These are phyloP conservation scores for Creontiades dilutus DNA, from an alignment of 2,888 invertebrate species.

Conservation along the genomic window DNA sequence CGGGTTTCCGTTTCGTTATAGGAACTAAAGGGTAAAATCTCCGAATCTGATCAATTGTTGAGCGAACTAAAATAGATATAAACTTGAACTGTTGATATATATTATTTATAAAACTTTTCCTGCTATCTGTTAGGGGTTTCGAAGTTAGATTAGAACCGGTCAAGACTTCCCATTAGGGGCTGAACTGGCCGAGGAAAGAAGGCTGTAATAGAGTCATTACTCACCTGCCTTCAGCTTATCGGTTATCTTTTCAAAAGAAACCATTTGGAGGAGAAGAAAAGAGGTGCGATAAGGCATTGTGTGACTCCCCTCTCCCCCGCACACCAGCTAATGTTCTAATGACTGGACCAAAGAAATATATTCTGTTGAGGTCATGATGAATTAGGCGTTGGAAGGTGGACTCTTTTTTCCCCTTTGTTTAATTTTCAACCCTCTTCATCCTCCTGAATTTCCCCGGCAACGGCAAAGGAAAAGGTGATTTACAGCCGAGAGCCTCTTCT, in stretches of 20 bases:
- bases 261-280: slow-evolving; percentile 56
- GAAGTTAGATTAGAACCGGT: slow-evolving; percentile 44
- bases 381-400: slow-evolving; percentile 42
- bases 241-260: slow-evolving; percentile 66
- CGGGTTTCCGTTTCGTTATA: no score
- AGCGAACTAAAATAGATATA: no score
- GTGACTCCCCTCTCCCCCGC: slow-evolving; percentile 13
- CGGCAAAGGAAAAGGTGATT: not conserved
- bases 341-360: slow-evolving; percentile 41
- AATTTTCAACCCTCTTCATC: slow-evolving; percentile 8
- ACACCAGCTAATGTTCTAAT: slow-evolving; percentile 36
- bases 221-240: slow-evolving; percentile 61
- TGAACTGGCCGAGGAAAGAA: not conserved
- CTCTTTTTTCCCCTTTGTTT: slow-evolving; percentile 7
- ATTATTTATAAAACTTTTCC: no score
- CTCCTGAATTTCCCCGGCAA: not conserved
- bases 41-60: no score
- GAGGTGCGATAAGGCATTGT: slow-evolving; percentile 65
- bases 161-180: slow-evolving; percentile 59
- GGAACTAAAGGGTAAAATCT: no score
- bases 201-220: slow-evolving; percentile 66
- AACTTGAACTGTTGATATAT: no score
- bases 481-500: not conserved
- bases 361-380: slow-evolving; percentile 56
- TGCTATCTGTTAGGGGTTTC: not conserved